Conservation (phyloP, 2,797 vertebrate species). For the Muraenolepis orangiensis region DNA sequence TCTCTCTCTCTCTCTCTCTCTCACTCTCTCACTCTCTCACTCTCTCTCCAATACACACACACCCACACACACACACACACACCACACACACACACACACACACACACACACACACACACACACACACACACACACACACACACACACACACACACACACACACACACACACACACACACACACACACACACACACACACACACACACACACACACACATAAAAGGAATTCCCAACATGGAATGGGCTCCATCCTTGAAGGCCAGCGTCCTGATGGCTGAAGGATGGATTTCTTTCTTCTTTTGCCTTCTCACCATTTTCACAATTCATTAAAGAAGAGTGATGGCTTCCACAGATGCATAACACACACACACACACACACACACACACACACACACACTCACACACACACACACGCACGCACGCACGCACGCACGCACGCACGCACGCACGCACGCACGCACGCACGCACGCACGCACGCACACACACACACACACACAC, state of each 20-base stretch:
- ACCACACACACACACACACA: too few species aligned
- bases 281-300: slow-evolving; percentile 12
- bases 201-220: slow-evolving; percentile 1
- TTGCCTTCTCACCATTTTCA: slow-evolving; percentile 22
- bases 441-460: slow-evolving; percentile 1
- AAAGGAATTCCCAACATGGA: neutral
- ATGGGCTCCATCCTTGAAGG: neutral
- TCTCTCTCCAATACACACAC: too few species aligned
- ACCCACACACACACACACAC: too few species aligned
- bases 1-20: too few species aligned
- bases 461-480: slow-evolving; percentile 16
- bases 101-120: neutral
- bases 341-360: slow-evolving; percentile 21
- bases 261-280: neutral
- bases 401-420: slow-evolving; percentile 19
- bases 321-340: slow-evolving; percentile 28
- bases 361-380: neutral
- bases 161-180: slow-evolving; percentile 3
- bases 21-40: too few species aligned
- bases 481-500: slow-evolving; percentile 16
- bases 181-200: slow-evolving; percentile 5
- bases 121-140: neutral
- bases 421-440: neutral
- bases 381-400: slow-evolving; percentile 18
- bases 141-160: neutral